These are phyloP conservation scores for Blastobasis adustella DNA, from an alignment of 2,888 invertebrate genomes.

Conservation along the genomic window DNA sequence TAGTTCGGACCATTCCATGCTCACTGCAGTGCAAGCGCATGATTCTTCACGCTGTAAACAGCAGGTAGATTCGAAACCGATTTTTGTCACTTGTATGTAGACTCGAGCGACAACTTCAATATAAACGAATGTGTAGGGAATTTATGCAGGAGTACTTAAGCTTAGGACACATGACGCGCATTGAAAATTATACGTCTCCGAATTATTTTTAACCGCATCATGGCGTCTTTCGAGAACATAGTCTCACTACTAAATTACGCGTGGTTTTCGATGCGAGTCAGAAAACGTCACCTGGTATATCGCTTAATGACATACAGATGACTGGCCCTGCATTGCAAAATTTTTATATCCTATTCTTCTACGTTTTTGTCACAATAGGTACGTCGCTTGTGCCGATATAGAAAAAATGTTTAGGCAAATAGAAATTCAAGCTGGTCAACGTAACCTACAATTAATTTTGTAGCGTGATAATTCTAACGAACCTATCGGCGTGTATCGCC, in stretches of 20 bases:
- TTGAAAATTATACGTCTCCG: background rate
- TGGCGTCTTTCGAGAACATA: conserved; percentile 1
- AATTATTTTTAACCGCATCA: conserved; percentile 5
- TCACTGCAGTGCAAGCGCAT: too few relatives aligned
- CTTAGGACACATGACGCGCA: conserved; percentile 6
- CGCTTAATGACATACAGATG: conserved; percentile 10
- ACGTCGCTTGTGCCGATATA: conserved; percentile 9
- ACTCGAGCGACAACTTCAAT: too few relatives aligned
- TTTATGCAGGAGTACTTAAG: conserved; percentile 3
- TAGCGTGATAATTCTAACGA: too few relatives aligned
- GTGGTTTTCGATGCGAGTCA: background rate
- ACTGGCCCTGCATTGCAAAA: conserved; percentile 7
- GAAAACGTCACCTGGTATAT: background rate
- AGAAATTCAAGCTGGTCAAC: too few relatives aligned
- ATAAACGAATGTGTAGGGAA: background rate
- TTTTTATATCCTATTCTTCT: conserved; percentile 6
- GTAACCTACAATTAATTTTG: too few relatives aligned
- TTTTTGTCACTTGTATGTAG: too few relatives aligned
- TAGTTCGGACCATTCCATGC: too few relatives aligned
- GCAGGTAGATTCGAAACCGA: too few relatives aligned
- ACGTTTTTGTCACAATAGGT: conserved; percentile 7
- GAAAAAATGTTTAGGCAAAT: conserved; percentile 15
- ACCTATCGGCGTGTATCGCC: too few relatives aligned
- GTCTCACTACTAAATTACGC: background rate
- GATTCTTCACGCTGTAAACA: too few relatives aligned